Percentiles rank a stretch among this genome's conserved stretches.
Evolutionary conservation across 1,140 invertebrate species (phyloP).

Genomic region (Meloidogyne chitwoodi): DNA sequence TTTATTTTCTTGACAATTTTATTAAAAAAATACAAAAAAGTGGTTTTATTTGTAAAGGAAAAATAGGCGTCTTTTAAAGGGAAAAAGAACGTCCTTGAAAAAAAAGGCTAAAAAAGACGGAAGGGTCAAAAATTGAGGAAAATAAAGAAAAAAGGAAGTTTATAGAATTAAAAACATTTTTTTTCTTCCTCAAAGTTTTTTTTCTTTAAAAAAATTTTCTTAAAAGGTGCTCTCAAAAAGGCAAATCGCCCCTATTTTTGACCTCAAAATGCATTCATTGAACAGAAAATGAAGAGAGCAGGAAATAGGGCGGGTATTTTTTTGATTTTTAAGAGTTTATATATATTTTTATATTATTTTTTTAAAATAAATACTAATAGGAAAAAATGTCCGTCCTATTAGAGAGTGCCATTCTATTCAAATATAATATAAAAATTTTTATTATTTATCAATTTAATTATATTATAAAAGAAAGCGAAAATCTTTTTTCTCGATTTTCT

Average conservation of each 20-base stretch:
- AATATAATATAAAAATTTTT: too few species aligned
- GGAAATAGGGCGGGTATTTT: neutral
- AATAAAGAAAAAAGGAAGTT: neutral
- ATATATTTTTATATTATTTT: too few species aligned
- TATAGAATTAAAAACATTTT: neutral
- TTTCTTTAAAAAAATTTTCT: neutral
- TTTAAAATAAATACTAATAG: too few species aligned
- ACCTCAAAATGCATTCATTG: neutral
- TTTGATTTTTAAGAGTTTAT: too few species aligned
- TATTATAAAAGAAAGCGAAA: neutral
- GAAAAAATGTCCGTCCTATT: too few species aligned
- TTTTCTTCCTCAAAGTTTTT: neutral
- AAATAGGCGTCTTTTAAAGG: neutral
- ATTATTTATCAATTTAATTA: too few species aligned
- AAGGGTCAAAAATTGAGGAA: neutral
- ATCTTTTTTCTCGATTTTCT: neutral
- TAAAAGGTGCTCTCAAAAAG: neutral
- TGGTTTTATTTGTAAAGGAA: neutral
- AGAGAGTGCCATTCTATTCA: too few species aligned
- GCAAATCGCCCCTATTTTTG: neutral
- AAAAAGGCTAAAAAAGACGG: neutral
- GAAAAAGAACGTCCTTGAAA: neutral
- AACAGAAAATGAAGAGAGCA: neutral
- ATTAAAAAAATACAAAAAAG: neutral
- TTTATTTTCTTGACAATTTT: neutral